Evolutionary conservation across 2,888 invertebrate species (phyloP).

Genomic region (Invenusta paracnida): DNA sequence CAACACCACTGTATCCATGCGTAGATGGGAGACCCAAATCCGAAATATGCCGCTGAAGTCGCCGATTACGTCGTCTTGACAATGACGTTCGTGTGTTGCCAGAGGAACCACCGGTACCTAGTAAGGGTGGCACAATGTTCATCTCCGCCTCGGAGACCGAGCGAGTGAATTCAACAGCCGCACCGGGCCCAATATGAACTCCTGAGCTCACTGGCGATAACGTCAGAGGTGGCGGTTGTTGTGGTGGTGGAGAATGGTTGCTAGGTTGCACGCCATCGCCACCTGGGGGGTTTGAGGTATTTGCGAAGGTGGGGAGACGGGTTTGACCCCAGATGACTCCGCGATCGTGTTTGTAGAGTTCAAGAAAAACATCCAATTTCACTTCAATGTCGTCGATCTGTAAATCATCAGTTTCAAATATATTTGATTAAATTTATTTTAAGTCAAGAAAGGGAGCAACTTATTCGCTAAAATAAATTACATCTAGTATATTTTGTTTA

Average conservation of each 20-base stretch:
- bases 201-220: neutral
- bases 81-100: neutral
- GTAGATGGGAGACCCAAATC: neutral
- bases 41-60: neutral
- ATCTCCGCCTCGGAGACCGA: neutral
- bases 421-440: no score
- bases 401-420: no score
- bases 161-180: neutral
- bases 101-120: neutral
- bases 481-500: no score
- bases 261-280: no score
- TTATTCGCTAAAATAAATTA: no score
- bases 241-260: neutral
- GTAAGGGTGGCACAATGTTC: neutral
- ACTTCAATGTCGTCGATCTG: slow-evolving; percentile 2
- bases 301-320: neutral
- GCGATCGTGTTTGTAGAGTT: neutral
- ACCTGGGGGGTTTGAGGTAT: neutral
- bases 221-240: neutral
- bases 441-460: no score
- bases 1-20: no score
- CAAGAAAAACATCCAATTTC: neutral
- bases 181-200: neutral
- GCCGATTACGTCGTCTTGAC: neutral
- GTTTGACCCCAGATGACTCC: neutral